These are phyloP conservation scores for Pelobates fuscus DNA, from an alignment of 2,113 vertebrate genomes.

Conservation along the genomic window DNA sequence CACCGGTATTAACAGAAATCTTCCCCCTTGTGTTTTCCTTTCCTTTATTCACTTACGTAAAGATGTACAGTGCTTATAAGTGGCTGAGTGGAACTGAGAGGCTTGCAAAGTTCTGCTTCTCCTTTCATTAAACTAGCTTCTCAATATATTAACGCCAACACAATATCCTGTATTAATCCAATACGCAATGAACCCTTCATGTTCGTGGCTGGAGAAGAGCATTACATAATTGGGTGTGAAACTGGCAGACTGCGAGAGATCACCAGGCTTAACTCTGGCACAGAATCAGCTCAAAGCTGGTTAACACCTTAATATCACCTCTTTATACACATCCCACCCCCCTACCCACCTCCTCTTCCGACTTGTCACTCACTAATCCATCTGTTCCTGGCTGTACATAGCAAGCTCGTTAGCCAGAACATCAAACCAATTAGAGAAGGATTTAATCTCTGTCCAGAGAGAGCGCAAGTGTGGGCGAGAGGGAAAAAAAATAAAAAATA, in stretches of 20 bases:
- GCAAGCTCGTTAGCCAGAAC: constrained; percentile 45
- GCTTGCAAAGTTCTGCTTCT: not conserved
- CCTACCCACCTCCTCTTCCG: constrained; percentile 10
- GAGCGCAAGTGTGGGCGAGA: constrained; percentile 9
- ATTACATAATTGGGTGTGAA: constrained; percentile 33
- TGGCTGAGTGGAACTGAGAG: not conserved
- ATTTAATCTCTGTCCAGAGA: constrained; percentile 37
- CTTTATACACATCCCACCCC: constrained; percentile 15
- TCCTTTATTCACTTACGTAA: constrained; percentile 11
- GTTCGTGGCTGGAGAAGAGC: constrained; percentile 11
- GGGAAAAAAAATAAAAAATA: constrained; percentile 28
- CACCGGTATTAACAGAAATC: constrained; percentile 30
- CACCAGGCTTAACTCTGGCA: constrained; percentile 18
- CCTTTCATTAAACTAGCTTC: not conserved
- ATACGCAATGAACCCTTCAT: not conserved
- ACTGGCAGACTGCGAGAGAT: constrained; percentile 31
- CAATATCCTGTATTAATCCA: not conserved
- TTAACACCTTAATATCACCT: constrained; percentile 43
- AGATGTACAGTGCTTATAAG: constrained; percentile 9
- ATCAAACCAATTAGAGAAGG: constrained; percentile 47
- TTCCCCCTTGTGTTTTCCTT: constrained; percentile 23
- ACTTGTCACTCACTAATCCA: constrained; percentile 33
- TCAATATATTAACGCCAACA: not conserved
- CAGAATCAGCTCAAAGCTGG: constrained; percentile 35
- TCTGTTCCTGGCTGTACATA: constrained; percentile 47